A percentile compares a stretch with the other conserved stretches of the same genome.
Conservation (phyloP, 1,140 invertebrate genomes). For the Drosophila pandora region DNA sequence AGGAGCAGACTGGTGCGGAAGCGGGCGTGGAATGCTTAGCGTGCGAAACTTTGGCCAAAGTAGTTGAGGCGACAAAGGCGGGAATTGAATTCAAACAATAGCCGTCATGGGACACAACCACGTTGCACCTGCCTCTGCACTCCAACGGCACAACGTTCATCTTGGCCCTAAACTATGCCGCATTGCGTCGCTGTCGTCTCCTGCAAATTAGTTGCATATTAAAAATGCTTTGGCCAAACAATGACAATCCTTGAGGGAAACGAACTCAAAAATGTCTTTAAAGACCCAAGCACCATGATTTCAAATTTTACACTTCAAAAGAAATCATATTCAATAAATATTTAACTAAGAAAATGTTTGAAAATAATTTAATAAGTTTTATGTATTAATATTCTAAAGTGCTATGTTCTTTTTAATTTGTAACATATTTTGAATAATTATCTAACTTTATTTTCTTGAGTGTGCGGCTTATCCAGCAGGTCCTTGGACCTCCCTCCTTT, state of each 20-base stretch:
- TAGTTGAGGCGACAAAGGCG: conserved; percentile 80
- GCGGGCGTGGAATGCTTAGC: neutral
- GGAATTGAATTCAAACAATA: conserved; percentile 81
- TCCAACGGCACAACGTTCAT: conserved; percentile 6
- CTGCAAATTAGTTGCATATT: conserved; percentile 80
- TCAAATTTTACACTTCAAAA: neutral
- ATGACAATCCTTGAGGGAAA: conserved; percentile 46
- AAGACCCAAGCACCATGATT: conserved; percentile 12
- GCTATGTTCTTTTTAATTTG: no score
- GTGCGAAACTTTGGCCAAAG: conserved; percentile 69
- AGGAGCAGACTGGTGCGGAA: conserved; percentile 10
- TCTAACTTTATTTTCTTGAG: neutral
- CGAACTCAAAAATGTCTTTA: conserved; percentile 23
- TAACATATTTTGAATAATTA: neutral
- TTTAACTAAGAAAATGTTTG: no score
- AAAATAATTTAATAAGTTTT: neutral
- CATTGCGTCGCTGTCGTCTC: conserved; percentile 60
- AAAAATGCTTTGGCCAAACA: conserved; percentile 77
- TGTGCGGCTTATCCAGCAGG: conserved; percentile 43
- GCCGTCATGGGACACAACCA: conserved; percentile 60
- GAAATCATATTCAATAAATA: neutral
- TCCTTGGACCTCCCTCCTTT: neutral
- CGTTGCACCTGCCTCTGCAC: conserved; percentile 28
- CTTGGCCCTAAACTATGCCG: conserved; percentile 31
- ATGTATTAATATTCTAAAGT: neutral